Percentiles rank a stretch among this genome's conserved stretches.
Conservation (phyloP, 2,113 vertebrate species). For the Toxotes chatareus region DNA sequence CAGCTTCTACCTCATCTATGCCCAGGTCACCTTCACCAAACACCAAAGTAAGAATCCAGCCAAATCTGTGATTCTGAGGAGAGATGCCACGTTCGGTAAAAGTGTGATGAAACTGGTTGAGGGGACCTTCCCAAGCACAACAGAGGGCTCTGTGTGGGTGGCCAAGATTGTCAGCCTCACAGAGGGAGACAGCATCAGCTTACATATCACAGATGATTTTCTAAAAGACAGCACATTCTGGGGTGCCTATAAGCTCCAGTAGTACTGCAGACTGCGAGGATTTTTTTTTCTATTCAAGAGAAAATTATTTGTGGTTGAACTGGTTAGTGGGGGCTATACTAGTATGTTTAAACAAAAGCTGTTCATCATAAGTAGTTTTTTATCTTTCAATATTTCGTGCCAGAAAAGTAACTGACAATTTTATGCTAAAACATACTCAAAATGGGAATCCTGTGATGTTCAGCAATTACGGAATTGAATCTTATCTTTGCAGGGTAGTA, state of each 20-base stretch:
- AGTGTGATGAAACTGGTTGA: rapidly evolving
- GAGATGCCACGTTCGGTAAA: rapidly evolving
- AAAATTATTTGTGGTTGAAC: background rate
- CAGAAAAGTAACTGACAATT: background rate
- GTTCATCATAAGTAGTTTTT: background rate
- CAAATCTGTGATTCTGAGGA: constrained; percentile 51
- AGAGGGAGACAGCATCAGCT: constrained; percentile 45
- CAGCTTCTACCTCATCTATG: constrained; percentile 72
- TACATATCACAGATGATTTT: constrained; percentile 31
- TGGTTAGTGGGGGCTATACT: background rate
- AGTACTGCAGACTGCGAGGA: background rate
- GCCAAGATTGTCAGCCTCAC: constrained; percentile 48
- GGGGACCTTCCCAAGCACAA: background rate
- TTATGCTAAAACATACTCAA: background rate
- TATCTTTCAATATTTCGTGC: background rate
- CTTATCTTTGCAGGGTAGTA: background rate
- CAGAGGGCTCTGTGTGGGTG: constrained; percentile 55
- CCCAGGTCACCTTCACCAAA: constrained; percentile 64
- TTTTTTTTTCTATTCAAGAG: background rate
- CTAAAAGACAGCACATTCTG: constrained; percentile 62
- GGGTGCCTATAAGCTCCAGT: constrained; percentile 69
- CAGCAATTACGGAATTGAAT: too few relatives aligned
- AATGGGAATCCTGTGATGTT: background rate
- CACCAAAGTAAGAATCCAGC: rapidly evolving
- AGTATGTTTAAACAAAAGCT: background rate